Base-by-base conservation (phyloP, 2,888 invertebrate species). In the Pseudolycoriella hygida region DNA sequence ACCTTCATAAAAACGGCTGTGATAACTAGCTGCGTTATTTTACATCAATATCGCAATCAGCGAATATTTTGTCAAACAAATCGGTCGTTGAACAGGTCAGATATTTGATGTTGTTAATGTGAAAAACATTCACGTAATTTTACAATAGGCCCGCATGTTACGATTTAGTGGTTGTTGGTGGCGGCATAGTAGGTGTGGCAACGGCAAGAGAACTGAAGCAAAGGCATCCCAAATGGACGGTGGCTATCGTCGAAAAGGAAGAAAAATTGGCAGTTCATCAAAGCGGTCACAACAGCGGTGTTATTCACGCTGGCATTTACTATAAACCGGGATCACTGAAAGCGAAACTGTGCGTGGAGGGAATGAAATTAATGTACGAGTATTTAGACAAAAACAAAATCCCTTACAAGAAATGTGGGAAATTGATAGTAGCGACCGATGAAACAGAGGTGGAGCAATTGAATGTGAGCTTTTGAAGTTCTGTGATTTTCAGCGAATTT, bases 211-310 rank as follows among this genome's bases (percentile, higher is more conserved):
- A 96, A 67, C 72, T 98, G 48, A 68, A 79, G 17, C 58, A 74
- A 11, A 72, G 86, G 48, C 77, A 89, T 66, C 88, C 89, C 19
- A 61, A 72, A 12, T 64, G 96, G 43, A 84, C 78, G 57, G 75
- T 96, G 59, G 89, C 87, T 11, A 69, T 98, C 11, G 60, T 97
- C 32, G 98, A 98, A 61, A 99, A 98, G 66, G 98, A 98, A 62
- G 62, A 68, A 12, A 63, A 68, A 43, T 67, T 96, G 54, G 96
- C 92, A 1, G 64, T 62, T 47, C 98, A 98, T 66, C 98, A 98
- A 67, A 93, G 86, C 61, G 93, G 94, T 0, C 85, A 93, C 60
- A 99, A 98, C 62, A 94, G 94, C 61, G 98, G 98, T 11, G 97
- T 98, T 1, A 80, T 98, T 47, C 97, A 98, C 68, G 93, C 93